A percentile compares a stretch with the other conserved stretches of the same genome.
phyloP scores from a whole-genome alignment of 2,113 vertebrate species.

The Bubo blakistoni region DNA sequence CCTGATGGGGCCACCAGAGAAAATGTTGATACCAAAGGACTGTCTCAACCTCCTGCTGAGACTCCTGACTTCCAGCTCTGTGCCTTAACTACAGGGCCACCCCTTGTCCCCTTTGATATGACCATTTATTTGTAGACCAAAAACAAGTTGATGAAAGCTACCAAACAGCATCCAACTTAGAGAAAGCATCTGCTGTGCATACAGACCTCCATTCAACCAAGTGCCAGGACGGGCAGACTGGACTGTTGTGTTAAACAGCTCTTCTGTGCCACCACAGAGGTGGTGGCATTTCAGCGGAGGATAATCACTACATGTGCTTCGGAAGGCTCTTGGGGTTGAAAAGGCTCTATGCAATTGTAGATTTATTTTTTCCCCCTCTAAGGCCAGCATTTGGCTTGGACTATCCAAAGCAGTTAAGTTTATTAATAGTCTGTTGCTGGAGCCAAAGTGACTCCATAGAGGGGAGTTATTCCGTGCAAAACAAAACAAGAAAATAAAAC shows the following conservation, averaged over 20 bases:
- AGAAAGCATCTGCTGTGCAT: background rate
- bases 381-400: background rate
- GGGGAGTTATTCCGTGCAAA: conserved; percentile 10
- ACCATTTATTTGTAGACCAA: background rate
- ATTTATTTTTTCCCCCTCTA: background rate
- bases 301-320: background rate
- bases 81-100: background rate
- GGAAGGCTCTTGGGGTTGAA: background rate
- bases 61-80: background rate
- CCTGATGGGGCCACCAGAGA: background rate
- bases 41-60: background rate
- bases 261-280: background rate
- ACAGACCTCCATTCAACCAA: background rate
- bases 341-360: background rate
- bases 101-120: background rate
- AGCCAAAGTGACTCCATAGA: conserved; percentile 4
- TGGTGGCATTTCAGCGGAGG: background rate
- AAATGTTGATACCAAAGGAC: background rate
- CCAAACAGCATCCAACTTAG: background rate
- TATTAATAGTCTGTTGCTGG: conserved; percentile 49
- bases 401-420: background rate
- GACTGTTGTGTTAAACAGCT: background rate
- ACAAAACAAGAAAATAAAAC: conserved; percentile 60
- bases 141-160: background rate
- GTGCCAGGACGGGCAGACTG: background rate